phyloP scores from a whole-genome alignment of 2,797 vertebrate genomes.

The Naso thynnoides region DNA sequence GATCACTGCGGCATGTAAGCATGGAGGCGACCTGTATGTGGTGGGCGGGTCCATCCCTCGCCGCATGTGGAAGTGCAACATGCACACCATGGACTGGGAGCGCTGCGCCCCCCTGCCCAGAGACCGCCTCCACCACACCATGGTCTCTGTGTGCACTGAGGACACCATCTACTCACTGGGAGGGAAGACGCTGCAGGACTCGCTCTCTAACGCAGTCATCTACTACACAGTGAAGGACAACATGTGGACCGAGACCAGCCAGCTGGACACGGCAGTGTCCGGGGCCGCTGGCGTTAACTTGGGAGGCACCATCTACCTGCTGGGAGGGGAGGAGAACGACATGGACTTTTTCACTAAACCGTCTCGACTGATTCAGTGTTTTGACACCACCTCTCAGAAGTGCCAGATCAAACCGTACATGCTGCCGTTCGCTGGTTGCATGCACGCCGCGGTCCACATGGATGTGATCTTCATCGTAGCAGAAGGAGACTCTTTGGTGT shows the following conservation, averaged over 20 bases:
- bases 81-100: constrained; percentile 99
- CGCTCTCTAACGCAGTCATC: constrained; percentile 95
- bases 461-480: constrained; percentile 97
- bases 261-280: constrained; percentile 95
- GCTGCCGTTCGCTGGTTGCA: constrained; percentile 94
- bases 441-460: constrained; percentile 97
- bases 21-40: constrained; percentile 95
- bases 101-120: constrained; percentile 96
- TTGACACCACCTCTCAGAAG: constrained; percentile 92
- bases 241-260: constrained; percentile 96
- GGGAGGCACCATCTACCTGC: constrained; percentile 95
- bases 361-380: constrained; percentile 97
- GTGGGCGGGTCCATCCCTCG: constrained; percentile 98
- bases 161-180: constrained; percentile 97
- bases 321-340: constrained; percentile 98
- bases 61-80: constrained; percentile 99
- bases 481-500: constrained; percentile 95
- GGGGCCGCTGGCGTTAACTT: constrained; percentile 96
- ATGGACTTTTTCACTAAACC: constrained; percentile 99
- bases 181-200: constrained; percentile 96
- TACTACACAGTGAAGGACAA: constrained; percentile 97
- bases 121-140: constrained; percentile 96
- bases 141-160: constrained; percentile 92
- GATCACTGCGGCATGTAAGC: constrained; percentile 98
- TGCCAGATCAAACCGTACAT: constrained; percentile 96